Evolutionary conservation across 2,113 vertebrate species (phyloP), one percentile per base, ranked within the genome.

Genomic region (Lipophrys pholis): DNA sequence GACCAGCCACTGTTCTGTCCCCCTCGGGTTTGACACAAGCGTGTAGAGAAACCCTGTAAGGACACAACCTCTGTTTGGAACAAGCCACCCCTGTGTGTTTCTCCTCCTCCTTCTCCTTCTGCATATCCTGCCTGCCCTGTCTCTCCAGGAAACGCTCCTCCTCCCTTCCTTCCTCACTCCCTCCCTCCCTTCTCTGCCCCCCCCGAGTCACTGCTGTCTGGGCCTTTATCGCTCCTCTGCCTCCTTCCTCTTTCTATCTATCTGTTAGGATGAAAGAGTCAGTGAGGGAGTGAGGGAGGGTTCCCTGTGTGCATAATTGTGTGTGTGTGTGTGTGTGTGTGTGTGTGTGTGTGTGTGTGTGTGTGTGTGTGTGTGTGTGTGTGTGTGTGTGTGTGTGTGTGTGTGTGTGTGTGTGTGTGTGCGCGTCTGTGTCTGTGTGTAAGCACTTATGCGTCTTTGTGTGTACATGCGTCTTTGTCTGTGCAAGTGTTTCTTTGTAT

Each of bases 91-190:
- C 86, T 89, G 87, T 90, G 89, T 91, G 80, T 85, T 77, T 62
- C 80, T 82, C 65, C 82, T 77, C 57, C 70, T 81, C 77, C 72
- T 81, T 45, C 83, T 84, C 70, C 79, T 82, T 76, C 85, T 90
- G 83, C 83, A 84, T 87, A 92, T 91, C 91, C 91, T 92, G 90
- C 85, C 80, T 85, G 83, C 82, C 79, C 86, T 51, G 85, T 90
- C 85, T 90, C 89, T 92, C 85, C 90, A 88, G 89, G 90, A 92
- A 92, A 88, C 77, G 51, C 78, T 86, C 85, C 89, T 89, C 86
- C 83, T 90, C 84, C 83, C 86, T 87, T 68, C 89, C 84, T 86
- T 84, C 85, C 85, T 82, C 41, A 69, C 78, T 82, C 79, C 54
- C 58, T 76, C 66, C 73, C 69, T 82, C 30, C 56, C 59, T 46